Percentiles rank a stretch among this genome's conserved stretches.
phyloP scores from a whole-genome alignment of 2,797 vertebrate species.

The Chrosomus eos region DNA sequence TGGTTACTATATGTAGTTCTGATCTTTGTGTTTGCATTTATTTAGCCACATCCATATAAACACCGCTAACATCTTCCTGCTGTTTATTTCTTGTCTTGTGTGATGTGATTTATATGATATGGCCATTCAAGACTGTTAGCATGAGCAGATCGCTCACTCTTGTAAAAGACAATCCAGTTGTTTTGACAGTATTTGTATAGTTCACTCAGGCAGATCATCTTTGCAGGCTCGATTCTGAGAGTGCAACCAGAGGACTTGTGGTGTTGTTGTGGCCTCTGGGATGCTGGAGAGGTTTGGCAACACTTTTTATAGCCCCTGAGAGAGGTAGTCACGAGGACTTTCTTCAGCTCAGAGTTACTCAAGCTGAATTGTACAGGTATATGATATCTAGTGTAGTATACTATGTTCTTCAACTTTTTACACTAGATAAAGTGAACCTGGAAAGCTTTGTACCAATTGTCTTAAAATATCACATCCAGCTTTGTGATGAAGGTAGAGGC shows the following conservation, averaged over 20 bases:
- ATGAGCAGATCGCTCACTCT: not conserved
- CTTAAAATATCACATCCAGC: not conserved
- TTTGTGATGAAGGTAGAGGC: not conserved
- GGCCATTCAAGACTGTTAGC: not conserved
- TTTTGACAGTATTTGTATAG: slow-evolving; percentile 16
- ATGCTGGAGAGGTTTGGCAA: slow-evolving; percentile 31
- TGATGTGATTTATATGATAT: not conserved
- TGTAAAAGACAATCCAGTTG: slow-evolving; percentile 1
- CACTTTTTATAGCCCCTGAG: slow-evolving; percentile 21
- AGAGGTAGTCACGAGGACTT: slow-evolving; percentile 32
- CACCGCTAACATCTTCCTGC: not conserved
- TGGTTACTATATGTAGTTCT: not conserved
- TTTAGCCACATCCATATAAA: not conserved
- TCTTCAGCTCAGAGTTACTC: not conserved
- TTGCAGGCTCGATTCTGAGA: not conserved
- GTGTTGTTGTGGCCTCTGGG: slow-evolving; percentile 28
- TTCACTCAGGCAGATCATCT: slow-evolving; percentile 1
- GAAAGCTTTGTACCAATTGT: not conserved
- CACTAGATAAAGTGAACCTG: not conserved
- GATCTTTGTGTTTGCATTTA: not conserved
- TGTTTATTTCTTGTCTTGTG: not conserved
- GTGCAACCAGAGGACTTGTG: slow-evolving; percentile 2
- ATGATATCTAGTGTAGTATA: not conserved
- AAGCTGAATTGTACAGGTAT: slow-evolving; percentile 20
- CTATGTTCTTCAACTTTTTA: not conserved